Conservation (phyloP, 2,113 vertebrate species). For the Pandion haliaetus region DNA sequence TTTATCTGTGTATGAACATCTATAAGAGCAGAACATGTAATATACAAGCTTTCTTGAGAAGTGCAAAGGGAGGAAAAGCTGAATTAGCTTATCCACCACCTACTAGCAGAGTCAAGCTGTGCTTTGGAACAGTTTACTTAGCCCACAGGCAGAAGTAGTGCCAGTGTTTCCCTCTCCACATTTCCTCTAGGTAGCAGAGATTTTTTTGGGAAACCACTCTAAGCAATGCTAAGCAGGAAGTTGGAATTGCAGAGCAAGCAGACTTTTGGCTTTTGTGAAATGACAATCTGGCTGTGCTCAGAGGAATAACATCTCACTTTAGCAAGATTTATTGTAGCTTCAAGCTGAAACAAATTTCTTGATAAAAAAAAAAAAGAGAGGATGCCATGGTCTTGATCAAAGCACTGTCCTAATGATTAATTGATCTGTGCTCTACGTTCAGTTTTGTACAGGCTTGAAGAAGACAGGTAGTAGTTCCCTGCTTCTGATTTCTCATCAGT, state of each 20-base stretch:
- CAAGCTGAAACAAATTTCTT: neutral
- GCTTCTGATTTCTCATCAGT: neutral
- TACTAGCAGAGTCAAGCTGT: neutral
- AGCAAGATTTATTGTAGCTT: slow-evolving; percentile 34
- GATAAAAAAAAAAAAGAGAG: neutral
- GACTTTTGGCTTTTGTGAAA: neutral
- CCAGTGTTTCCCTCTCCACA: neutral
- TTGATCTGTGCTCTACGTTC: neutral
- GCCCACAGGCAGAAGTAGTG: neutral
- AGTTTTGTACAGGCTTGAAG: neutral
- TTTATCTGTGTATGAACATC: neutral
- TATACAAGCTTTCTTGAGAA: neutral
- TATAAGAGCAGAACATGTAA: neutral
- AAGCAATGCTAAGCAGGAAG: neutral
- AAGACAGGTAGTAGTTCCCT: neutral
- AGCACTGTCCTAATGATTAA: slow-evolving; percentile 15
- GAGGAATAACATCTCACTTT: slow-evolving; percentile 10
- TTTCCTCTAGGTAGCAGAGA: neutral
- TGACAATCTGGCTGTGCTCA: neutral
- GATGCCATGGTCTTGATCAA: neutral
- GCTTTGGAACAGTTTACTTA: neutral
- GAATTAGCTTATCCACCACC: neutral
- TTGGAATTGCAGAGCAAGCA: neutral
- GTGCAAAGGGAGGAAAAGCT: neutral
- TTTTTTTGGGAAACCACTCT: neutral